Conservation (phyloP, 1,140 invertebrate genomes). For the Drosophila ercepeae region DNA sequence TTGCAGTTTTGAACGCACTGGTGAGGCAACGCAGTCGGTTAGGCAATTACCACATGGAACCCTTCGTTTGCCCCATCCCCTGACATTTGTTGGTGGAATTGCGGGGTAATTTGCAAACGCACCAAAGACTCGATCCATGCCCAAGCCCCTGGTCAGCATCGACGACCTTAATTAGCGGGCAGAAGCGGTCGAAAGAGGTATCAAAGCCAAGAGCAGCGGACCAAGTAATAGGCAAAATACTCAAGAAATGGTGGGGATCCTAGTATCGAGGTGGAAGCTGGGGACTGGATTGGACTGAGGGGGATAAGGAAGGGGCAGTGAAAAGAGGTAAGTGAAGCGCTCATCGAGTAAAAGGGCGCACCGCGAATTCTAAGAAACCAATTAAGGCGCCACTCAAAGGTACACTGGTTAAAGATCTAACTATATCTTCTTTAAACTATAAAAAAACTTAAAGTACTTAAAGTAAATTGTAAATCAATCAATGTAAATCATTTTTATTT, state of each 20-base stretch:
- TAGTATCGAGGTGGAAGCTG: background rate
- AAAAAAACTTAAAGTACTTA: background rate
- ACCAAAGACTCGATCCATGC: constrained; percentile 61
- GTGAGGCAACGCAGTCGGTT: constrained; percentile 20
- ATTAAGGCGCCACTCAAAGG: constrained; percentile 61
- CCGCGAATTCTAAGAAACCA: constrained; percentile 69
- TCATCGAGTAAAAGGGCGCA: constrained; percentile 54
- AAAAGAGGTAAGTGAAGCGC: constrained; percentile 23
- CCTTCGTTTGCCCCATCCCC: constrained; percentile 9
- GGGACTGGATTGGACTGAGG: constrained; percentile 3
- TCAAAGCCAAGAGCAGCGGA: constrained; percentile 37
- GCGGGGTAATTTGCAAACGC: constrained; percentile 79
- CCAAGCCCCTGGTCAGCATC: constrained; percentile 30
- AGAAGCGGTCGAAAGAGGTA: constrained; percentile 16
- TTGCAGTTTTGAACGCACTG: constrained; percentile 52
- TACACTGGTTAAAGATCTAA: constrained; percentile 27
- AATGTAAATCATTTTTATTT: too few relatives aligned
- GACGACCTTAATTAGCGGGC: constrained; percentile 77
- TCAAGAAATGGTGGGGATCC: constrained; percentile 32
- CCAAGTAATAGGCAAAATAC: constrained; percentile 69
- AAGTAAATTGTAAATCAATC: too few relatives aligned
- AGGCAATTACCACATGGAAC: constrained; percentile 57
- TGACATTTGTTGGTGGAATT: constrained; percentile 42
- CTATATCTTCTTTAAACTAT: too few relatives aligned
- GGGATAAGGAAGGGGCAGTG: constrained; percentile 9